Evolutionary conservation across 2,888 invertebrate genomes (phyloP), one percentile per base, ranked within the genome.

Genomic region (Eristalis intricaria): DNA sequence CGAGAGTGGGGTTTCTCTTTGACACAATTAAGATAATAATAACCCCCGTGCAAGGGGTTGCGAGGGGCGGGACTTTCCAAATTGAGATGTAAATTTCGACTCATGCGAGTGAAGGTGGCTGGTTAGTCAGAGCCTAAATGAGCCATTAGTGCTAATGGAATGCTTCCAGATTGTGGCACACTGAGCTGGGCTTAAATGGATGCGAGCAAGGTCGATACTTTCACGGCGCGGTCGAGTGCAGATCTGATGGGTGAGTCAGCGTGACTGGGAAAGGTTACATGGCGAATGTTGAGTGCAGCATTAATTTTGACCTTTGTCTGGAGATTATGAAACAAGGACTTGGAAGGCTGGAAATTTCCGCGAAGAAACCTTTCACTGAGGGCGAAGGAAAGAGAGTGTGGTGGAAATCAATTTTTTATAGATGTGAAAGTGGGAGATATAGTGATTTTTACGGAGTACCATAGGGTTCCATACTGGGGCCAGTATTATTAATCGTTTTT

Each of bases 1-100:
- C 13, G 61, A 13, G 23, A 78, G 61, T 13, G 56, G 50, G 50
- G 35, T 26, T 50, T 26, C 56, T 60, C 15, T 13, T n/a, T 40
- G 11, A 26, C 69, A 70, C 56, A 69, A 69, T 38, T 64, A 78
- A 78, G 69, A 64, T 78, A 69, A 64, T 70, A 64, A 74, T 63
- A 19, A 43, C 4, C 50, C 1, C 32, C 32, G 32, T 50, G 19
- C 19, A 19, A 50, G 50, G 50, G 50, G 2, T 50, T 50, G 7
- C 5, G 0, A 1, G 19, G 19, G 43, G 19, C 50, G 19, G 19
- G 43, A 19, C 50, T 19, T 50, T 50, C 50, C 1, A 7, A 8
- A 50, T 50, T 50, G 8, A 50, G 19, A 50, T 19, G 50, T 50
- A n/a, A 50, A n/a, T n/a, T 50, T 19, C 8, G 50, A 19, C 50